These are phyloP conservation scores for Pipistrellus pygmaeus DNA, from an alignment of 2,797 vertebrate genomes.

Conservation along the genomic window DNA sequence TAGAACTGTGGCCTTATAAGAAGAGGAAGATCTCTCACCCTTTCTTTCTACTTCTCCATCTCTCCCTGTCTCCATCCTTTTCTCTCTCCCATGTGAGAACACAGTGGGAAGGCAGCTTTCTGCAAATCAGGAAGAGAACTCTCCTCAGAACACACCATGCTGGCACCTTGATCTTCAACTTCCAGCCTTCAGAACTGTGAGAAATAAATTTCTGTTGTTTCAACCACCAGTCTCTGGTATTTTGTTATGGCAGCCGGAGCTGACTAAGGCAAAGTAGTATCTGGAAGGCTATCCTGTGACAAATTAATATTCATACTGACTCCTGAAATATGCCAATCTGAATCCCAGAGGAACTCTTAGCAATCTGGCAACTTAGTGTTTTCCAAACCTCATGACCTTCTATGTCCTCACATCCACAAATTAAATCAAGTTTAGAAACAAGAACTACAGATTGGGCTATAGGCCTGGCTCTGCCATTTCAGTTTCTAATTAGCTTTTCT, in stretches of 20 bases:
- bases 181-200: not conserved
- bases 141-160: not conserved
- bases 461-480: not conserved
- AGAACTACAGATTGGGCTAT: not conserved
- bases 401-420: not conserved
- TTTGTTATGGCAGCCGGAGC: not conserved
- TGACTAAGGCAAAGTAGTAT: conserved; percentile 9
- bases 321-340: not conserved
- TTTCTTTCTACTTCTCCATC: not conserved
- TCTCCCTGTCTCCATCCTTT: not conserved
- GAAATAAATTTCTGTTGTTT: conserved; percentile 4
- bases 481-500: not conserved
- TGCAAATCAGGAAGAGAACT: not conserved
- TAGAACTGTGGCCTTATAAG: not conserved
- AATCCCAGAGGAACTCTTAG: not conserved
- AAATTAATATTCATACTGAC: not conserved
- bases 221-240: not conserved
- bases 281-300: not conserved
- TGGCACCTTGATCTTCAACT: not conserved
- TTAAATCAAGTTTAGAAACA: not conserved
- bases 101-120: not conserved
- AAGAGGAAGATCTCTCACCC: not conserved
- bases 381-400: not conserved
- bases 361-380: not conserved
- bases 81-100: not conserved